These are phyloP conservation scores for Periparus ater DNA, from an alignment of 2,797 vertebrate genomes.

Conservation along the genomic window DNA sequence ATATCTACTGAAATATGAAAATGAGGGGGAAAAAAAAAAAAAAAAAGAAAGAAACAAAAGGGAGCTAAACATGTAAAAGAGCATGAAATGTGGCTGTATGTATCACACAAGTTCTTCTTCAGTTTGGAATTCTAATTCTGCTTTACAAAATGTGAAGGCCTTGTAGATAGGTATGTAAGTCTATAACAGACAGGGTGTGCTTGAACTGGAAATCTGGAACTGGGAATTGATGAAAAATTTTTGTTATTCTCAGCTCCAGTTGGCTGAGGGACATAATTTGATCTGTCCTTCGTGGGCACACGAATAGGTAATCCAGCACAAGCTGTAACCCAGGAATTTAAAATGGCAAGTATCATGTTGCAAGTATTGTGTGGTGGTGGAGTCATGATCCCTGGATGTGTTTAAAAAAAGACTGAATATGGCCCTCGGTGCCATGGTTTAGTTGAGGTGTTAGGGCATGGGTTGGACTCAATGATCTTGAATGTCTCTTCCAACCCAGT, in stretches of 20 bases:
- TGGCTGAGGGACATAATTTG: not conserved
- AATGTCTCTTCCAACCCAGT: too few relatives aligned
- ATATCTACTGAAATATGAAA: not conserved
- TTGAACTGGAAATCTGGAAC: not conserved
- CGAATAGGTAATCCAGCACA: not conserved
- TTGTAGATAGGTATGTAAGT: not conserved
- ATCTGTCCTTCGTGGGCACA: not conserved
- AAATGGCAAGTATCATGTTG: not conserved
- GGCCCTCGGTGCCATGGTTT: too few relatives aligned
- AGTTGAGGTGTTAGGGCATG: too few relatives aligned
- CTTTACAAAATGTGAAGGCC: not conserved
- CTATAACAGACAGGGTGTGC: not conserved
- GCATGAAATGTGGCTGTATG: rapidly evolving
- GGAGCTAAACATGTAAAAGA: not conserved
- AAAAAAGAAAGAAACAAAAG: not conserved
- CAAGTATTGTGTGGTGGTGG: too few relatives aligned
- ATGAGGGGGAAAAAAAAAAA: not conserved
- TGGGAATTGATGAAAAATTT: not conserved
- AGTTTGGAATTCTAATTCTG: not conserved
- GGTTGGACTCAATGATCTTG: too few relatives aligned
- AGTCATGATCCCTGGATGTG: too few relatives aligned
- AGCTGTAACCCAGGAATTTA: not conserved
- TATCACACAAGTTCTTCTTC: not conserved
- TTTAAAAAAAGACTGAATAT: too few relatives aligned
- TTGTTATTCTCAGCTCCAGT: not conserved